These are phyloP conservation scores for Capitella teleta DNA, from an alignment of 1,140 invertebrate genomes.

Conservation along the genomic window DNA sequence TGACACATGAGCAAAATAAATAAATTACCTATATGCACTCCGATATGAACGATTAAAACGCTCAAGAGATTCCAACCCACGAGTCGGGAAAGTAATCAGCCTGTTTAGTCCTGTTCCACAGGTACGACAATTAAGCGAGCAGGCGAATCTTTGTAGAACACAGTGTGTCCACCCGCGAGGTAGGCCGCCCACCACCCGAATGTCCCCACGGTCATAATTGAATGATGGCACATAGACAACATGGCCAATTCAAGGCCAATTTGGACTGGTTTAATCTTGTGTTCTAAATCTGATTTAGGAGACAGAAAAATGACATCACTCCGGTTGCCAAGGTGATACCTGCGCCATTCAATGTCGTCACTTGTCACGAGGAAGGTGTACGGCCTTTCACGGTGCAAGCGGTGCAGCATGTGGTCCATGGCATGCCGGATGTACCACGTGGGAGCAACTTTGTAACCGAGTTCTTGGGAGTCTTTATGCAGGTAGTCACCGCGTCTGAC, in stretches of 20 bases:
- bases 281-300: background rate
- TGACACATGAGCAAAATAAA: too few relatives aligned
- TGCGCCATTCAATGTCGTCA: background rate
- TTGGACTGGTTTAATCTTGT: too few relatives aligned
- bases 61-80: too few relatives aligned
- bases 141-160: too few relatives aligned
- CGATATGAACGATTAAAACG: too few relatives aligned
- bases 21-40: too few relatives aligned
- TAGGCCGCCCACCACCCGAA: background rate
- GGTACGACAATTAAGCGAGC: too few relatives aligned
- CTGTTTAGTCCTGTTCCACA: too few relatives aligned
- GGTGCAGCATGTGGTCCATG: background rate
- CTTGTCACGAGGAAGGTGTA: background rate
- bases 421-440: background rate
- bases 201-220: background rate
- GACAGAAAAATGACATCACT: background rate
- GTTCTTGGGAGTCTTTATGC: background rate
- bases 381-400: background rate
- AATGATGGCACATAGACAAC: background rate
- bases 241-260: background rate
- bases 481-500: slow-evolving; percentile 1
- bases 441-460: background rate
- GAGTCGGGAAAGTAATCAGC: too few relatives aligned
- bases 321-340: background rate
- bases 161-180: background rate